Percentiles rank a stretch among this genome's conserved stretches.
These are phyloP conservation scores for Lobophora halterata DNA, from an alignment of 2,888 invertebrate species.

Conservation along the genomic window DNA sequence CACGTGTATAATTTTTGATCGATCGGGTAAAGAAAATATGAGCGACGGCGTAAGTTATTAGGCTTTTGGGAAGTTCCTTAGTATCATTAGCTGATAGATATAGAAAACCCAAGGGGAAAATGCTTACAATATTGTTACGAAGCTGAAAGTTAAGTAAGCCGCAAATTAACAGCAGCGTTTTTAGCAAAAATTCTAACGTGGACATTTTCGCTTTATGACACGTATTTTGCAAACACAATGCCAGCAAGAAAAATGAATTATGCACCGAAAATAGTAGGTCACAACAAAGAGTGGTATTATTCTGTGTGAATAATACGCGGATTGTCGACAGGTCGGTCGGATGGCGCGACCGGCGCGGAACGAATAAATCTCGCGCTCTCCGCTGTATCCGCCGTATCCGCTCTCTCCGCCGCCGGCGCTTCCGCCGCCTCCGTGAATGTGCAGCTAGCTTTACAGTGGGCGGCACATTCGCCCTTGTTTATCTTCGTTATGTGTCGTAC, in stretches of 20 bases:
- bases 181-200: constrained; percentile 1
- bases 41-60: constrained; percentile 1
- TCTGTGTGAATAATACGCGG: constrained; percentile 29
- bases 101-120: no score
- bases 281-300: constrained; percentile 29
- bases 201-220: constrained; percentile 2
- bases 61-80: background rate
- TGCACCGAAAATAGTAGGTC: constrained; percentile 23
- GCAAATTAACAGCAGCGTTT: no score
- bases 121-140: no score
- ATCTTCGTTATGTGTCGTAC: constrained; percentile 19
- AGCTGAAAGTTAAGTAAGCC: no score
- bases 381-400: constrained; percentile 24
- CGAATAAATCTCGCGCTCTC: constrained; percentile 32
- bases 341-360: constrained; percentile 23
- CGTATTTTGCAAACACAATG: constrained; percentile 10
- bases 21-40: background rate
- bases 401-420: constrained; percentile 18
- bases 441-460: constrained; percentile 27
- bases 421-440: constrained; percentile 23
- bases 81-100: no score
- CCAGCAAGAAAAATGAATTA: constrained; percentile 20
- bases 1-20: background rate
- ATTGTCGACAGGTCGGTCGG: constrained; percentile 16
- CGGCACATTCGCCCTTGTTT: constrained; percentile 19